Percentiles rank a stretch among this genome's conserved stretches.
Conservation (phyloP, 2,888 invertebrate species). For the Dilophus febrilis region DNA sequence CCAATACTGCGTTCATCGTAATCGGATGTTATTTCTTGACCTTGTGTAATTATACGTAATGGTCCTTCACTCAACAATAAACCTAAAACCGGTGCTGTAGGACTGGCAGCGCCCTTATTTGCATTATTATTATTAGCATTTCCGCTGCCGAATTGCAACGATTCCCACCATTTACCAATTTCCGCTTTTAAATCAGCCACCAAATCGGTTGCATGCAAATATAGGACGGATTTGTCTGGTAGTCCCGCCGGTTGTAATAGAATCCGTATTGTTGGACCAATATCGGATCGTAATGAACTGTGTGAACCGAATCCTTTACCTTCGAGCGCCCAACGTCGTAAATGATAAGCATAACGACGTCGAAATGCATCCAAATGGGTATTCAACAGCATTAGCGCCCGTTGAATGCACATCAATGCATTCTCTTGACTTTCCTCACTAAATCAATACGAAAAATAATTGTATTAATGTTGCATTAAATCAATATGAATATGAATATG, state of each 20-base stretch:
- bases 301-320: slow-evolving; percentile 64
- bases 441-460: neutral
- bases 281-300: slow-evolving; percentile 32
- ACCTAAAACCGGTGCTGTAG: slow-evolving; percentile 39
- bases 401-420: slow-evolving; percentile 74
- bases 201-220: slow-evolving; percentile 69
- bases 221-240: slow-evolving; percentile 65
- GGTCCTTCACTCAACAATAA: slow-evolving; percentile 66
- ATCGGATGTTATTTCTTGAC: slow-evolving; percentile 82
- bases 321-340: slow-evolving; percentile 77
- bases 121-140: slow-evolving; percentile 22
- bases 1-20: slow-evolving; percentile 80
- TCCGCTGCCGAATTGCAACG: slow-evolving; percentile 24
- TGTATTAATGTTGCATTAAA: too few relatives aligned
- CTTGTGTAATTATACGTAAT: slow-evolving; percentile 81
- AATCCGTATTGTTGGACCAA: slow-evolving; percentile 53
- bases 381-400: slow-evolving; percentile 70
- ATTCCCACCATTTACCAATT: slow-evolving; percentile 92
- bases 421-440: slow-evolving; percentile 43
- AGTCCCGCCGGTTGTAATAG: slow-evolving; percentile 79
- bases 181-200: slow-evolving; percentile 86
- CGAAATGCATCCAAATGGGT: slow-evolving; percentile 89
- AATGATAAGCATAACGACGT: slow-evolving; percentile 71
- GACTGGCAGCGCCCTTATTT: slow-evolving; percentile 22
- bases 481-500: too few relatives aligned